Conservation (phyloP, 92 coral and sea anemone species). For the Chrysogorgia sp. region DNA sequence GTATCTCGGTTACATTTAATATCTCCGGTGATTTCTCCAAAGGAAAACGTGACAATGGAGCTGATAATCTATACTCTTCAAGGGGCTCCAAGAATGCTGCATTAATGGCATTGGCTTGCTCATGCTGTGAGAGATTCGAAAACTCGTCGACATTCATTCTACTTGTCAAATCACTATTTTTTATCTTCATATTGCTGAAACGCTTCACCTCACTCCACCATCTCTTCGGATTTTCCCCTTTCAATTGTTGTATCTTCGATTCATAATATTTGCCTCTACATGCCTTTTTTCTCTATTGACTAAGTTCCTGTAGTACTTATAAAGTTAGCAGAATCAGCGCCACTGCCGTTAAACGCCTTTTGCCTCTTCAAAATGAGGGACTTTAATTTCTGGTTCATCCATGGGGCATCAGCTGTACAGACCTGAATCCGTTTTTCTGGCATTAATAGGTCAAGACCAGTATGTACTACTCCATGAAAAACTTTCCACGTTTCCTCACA, state of each 20-base stretch:
- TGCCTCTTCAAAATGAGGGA: constrained; percentile 7
- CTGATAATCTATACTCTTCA: neutral
- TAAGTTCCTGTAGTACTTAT: constrained; percentile 3
- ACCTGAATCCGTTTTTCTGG: neutral
- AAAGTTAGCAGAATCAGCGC: neutral
- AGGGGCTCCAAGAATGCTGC: no score
- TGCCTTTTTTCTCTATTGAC: constrained; percentile 6
- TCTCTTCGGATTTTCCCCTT: constrained; percentile 36
- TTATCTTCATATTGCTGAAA: no score
- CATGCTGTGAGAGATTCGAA: no score
- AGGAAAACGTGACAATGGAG: constrained; percentile 21
- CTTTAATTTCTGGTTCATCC: constrained; percentile 15
- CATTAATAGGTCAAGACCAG: no score
- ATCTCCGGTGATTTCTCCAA: constrained; percentile 27
- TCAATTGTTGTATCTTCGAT: constrained; percentile 41
- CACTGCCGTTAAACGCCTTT: neutral
- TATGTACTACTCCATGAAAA: no score
- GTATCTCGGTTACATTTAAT: constrained; percentile 18
- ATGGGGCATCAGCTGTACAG: neutral
- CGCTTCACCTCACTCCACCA: constrained; percentile 17
- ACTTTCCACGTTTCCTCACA: constrained; percentile 19
- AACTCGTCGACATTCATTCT: no score
- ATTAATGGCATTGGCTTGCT: no score
- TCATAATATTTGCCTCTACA: constrained; percentile 13
- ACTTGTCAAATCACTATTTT: no score